Evolutionary conservation across 2,113 vertebrate genomes (phyloP), one percentile per base, ranked within the genome.

Genomic region (Miniopterus natalensis): DNA sequence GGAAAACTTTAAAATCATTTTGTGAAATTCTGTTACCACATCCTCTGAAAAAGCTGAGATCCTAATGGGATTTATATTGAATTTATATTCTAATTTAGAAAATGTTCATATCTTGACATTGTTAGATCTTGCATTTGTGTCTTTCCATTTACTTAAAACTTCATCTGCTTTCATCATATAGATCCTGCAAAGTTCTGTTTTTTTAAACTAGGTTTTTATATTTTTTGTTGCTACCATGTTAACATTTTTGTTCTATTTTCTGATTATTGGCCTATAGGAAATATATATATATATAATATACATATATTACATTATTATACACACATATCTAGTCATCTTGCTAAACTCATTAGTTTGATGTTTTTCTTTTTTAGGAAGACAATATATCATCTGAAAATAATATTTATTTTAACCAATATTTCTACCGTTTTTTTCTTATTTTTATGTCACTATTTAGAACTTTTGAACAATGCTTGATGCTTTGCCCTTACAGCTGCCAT

Each of bases 381-480:
- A 88, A 55, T 20, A 11, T 85, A 71, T 83, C 6, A 75, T 80
- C n/a, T 93, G 86, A 65, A 85, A 95, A 66, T 51, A 55, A 21
- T 47, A 78, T 47, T 86, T 90, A 86, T 92, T 84, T 84, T n/a
- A 79, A 93, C n/a, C 51, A 87, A 47, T 61, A 86, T n/a, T 68
- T 90, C 40, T 90, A 42, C 21, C 59, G 81, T 61, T 71, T 36
- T 45, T 84, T 75, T 55, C 14, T 68, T 84, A 95, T 49, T 81
- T 80, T 55, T 77, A 81, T 68, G 49, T 70, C 3, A 71, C 31
- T n/a, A 65, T 86, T 74, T 51, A 90, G 81, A 31, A 86, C 27
- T 75, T 86, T 68, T 18, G 74, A 93, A 80, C 40, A 74, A 74
- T 18, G 20, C 53, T 81, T 70, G n/a, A 63, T 68, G 17, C 81